phyloP scores from a whole-genome alignment of 2,113 vertebrate species.

The Melanerpes aurifrons region DNA sequence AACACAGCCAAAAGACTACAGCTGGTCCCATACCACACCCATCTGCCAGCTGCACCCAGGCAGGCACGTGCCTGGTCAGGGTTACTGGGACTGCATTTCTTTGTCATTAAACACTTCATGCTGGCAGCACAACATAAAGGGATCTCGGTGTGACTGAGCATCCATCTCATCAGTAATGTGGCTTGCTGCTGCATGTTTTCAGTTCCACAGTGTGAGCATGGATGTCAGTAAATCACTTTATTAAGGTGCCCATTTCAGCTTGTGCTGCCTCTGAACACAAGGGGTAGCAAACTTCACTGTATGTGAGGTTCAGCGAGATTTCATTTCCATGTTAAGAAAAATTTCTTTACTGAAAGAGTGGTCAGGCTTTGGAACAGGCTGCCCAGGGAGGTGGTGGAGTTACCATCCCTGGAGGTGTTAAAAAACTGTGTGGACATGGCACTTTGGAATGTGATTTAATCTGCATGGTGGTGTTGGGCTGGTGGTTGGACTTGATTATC shows the following conservation, averaged over 20 bases:
- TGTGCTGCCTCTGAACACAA: not conserved
- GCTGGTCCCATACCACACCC: constrained; percentile 23
- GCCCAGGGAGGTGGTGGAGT: no score
- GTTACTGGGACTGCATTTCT: not conserved
- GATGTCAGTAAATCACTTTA: not conserved
- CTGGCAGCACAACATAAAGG: not conserved
- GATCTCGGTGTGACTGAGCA: not conserved
- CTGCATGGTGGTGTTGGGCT: no score
- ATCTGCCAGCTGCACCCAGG: constrained; percentile 33
- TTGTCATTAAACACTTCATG: not conserved
- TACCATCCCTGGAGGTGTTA: no score
- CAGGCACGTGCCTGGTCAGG: not conserved
- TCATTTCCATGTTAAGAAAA: no score
- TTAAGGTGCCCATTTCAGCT: not conserved
- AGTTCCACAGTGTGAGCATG: not conserved
- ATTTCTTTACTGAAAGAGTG: no score
- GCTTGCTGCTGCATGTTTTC: not conserved
- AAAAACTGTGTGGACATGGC: no score
- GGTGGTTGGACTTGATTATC: no score
- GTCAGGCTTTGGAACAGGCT: no score
- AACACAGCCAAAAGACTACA: constrained; percentile 26
- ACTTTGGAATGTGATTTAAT: no score
- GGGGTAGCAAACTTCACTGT: accelerated
- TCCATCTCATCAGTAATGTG: accelerated
- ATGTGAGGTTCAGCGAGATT: no score